Conservation (phyloP, 1,140 invertebrate species). For the Vollenhovia emeryi region DNA sequence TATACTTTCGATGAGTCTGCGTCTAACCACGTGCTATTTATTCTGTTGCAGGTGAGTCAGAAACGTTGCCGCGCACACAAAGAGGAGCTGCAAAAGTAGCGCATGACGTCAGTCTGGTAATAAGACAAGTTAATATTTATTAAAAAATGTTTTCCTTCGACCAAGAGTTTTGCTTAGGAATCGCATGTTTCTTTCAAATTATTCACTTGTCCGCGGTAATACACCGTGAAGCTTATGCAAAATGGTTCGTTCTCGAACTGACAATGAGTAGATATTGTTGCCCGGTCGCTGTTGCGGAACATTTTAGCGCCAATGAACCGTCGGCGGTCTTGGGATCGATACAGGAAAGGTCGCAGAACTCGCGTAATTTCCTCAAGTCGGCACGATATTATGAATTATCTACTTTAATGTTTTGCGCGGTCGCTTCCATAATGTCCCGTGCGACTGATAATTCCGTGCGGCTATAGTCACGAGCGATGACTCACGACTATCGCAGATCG, state of each 20-base stretch:
- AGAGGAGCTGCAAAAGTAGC: background rate
- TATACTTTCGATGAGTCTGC: background rate
- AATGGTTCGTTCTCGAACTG: background rate
- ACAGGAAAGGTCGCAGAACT: conserved; percentile 36
- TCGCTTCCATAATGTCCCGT: background rate
- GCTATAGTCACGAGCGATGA: conserved; percentile 10
- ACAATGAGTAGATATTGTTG: background rate
- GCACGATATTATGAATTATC: conserved; percentile 35
- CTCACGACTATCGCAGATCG: conserved; percentile 13
- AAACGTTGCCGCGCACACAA: conserved; percentile 2
- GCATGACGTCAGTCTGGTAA: background rate
- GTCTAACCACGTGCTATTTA: conserved; percentile 15
- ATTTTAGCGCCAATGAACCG: conserved; percentile 3
- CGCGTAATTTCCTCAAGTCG: conserved; percentile 36
- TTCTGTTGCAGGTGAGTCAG: conserved; percentile 40
- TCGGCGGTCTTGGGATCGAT: conserved; percentile 24
- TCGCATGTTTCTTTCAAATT: background rate
- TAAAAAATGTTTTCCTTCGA: too few species aligned
- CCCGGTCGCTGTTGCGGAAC: background rate
- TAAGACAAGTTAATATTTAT: too few species aligned
- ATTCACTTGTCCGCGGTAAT: background rate
- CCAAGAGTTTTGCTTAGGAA: background rate
- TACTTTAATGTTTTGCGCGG: conserved; percentile 26
- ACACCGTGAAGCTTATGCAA: background rate
- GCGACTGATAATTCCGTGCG: background rate